Base-by-base conservation (phyloP, 2,797 vertebrate species). In the Gymnoscopelus microlampas region DNA sequence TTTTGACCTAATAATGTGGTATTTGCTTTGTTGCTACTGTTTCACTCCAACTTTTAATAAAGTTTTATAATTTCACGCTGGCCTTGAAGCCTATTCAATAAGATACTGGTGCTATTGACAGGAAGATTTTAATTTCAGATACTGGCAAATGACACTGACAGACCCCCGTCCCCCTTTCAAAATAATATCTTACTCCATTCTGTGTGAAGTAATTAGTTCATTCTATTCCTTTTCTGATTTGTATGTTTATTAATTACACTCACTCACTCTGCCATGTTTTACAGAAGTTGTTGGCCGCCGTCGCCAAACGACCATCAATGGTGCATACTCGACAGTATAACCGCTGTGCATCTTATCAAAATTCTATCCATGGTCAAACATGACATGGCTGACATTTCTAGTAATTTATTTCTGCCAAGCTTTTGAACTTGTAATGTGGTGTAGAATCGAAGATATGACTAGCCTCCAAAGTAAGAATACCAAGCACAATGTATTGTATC, bases 91-190 rank as follows among this genome's bases (percentile, higher is more conserved):
- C 85, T 91, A 89, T 90, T 90, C 72, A 85, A 82, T 87, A 85
- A 44, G 89, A 89, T 82, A 80, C 83, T 85, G 91, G 91, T 93
- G 91, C 91, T 92, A 90, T 79, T 80, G 76, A 64, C 73, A 84
- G 73, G 76, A 84, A 81, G 63, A 68, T 68, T 48, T 66, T 12
- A 24, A 14, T 26, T 66, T 66, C 23, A 55, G 50, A 53, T 26
- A 10, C 24, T n/a, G 56, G 13, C 11, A 53, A 19, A 12, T 24
- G 39, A 56, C 12, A 26, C 5, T 77, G 64, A 76, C 72, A 68
- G 71, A 64, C 71, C 70, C 78, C 75, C 79, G 48, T 70, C 70
- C 67, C 73, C 78, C 84, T 32, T 24, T 57, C 12, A 44, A 15
- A n/a, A 66, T 80, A 74, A 57, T 67, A 68, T 66, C 67, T 70